Evolutionary conservation across 2,888 invertebrate species (phyloP), one percentile per base, ranked within the genome.

Genomic region (Rotaria magnacalcarata): DNA sequence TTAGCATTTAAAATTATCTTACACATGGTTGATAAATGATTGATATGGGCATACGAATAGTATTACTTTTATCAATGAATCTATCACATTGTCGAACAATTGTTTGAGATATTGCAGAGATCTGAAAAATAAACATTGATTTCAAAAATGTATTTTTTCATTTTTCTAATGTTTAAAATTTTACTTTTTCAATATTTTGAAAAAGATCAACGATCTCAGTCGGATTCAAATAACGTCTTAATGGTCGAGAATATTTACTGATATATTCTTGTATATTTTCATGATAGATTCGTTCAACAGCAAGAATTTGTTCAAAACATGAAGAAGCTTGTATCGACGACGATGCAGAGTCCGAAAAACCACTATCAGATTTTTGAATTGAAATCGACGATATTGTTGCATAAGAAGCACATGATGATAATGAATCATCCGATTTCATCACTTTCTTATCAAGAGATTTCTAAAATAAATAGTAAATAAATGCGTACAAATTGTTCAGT

Each of bases 131-230:
- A 27, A 14, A 50, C 34, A 34, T 34, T 34, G 34, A 34, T 34
- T 34, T 34, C 34, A 50, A 50, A 50, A 50, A 11, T 14, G 14
- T 50, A 50, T 50, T 50, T 14, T 4, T 3, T 50, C 5, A 34
- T 34, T 34, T 60, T n/a, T 21, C 11, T 34, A 19, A 74, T 34
- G 34, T 14, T 19, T 34, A 19, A 34, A 41, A 41, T 1, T 4
- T 75, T 80, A 80, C 75, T 41, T 80, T 80, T 80, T 80, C 75
- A 24, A 80, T 47, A 47, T 80, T 80, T 80, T 80, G 75, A 80
- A 80, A 80, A 4, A 80, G 47, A 80, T 80, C 24, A 24, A 80
- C 43, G 8, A 80, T 80, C 43, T 80, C 43, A 24, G 7, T 21
- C 6, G 41, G 47, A 43, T 21, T 7, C 10, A 80, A 47, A 80